Evolutionary conservation across 2,888 invertebrate species (phyloP), one percentile per base, ranked within the genome.

Genomic region (Hermaeophaga mercurialis): DNA sequence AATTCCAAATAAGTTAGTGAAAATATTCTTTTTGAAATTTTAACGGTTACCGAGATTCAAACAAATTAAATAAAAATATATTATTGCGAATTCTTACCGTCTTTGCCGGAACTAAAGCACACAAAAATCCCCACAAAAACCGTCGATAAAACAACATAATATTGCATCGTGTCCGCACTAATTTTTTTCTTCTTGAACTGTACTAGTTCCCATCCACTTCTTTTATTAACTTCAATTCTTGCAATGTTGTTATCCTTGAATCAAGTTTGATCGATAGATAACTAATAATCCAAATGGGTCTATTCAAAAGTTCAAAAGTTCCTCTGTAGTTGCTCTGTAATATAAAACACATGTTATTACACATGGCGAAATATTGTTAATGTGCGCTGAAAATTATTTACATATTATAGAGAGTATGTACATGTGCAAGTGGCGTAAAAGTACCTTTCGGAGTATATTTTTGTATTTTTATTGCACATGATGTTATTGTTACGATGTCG

Each of bases 201-300:
- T 5, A 18, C 28, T 22, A 34, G n/a, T 41, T 19, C 33, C 41
- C 14, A 6, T 31, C 31, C 18, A 9, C 17, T 28, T 50, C 19
- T 31, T n/a, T 12, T n/a, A n/a, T n/a, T n/a, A n/a, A n/a, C n/a
- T n/a, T 50, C 17, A 3, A 15, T 47, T 15, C 7, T 33, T 28
- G 24, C n/a, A 31, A 34, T 47, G 46, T 47, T 39, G 38, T 48
- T 39, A 48, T 52, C 34, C 38, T 52, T 43, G 34, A 8, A 31
- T 8, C 26, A 38, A 52, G 52, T 52, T 52, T 52, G 52, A 52
- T 52, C 52, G 24, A 52, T 50, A 34, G 17, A 34, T 43, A 24
- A 33, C 43, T 22, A 52, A 52, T 52, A 52, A 34, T 15, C 7
- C 36, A 24, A 43, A 52, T 43, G 22, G 44, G 24, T 43, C 18